These are phyloP conservation scores for Chaetodon auriga DNA, from an alignment of 2,113 vertebrate species.

Conservation along the genomic window DNA sequence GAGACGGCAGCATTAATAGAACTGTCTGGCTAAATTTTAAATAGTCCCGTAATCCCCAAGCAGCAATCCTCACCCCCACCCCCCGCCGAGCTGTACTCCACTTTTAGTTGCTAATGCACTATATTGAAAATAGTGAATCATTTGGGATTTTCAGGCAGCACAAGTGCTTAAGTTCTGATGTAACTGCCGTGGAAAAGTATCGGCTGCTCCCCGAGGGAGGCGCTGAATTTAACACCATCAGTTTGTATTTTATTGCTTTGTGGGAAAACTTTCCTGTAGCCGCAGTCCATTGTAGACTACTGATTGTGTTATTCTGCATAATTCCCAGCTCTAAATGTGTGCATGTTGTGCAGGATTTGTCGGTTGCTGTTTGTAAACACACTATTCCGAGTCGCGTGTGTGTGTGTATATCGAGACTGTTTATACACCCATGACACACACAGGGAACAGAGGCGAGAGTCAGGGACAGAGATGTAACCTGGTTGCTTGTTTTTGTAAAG, in stretches of 20 bases:
- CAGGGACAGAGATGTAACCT: too few relatives aligned
- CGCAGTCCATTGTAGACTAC: not conserved
- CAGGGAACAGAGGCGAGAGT: too few relatives aligned
- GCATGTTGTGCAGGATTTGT: too few relatives aligned
- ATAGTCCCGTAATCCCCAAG: constrained; percentile 49
- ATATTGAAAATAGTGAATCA: constrained; percentile 44
- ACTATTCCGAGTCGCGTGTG: too few relatives aligned
- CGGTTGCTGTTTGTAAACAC: too few relatives aligned
- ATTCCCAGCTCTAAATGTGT: not conserved
- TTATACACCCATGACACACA: too few relatives aligned
- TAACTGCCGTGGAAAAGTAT: constrained; percentile 32
- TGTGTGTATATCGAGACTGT: too few relatives aligned
- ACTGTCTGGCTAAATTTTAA: constrained; percentile 39
- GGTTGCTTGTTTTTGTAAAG: too few relatives aligned
- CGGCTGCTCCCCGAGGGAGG: constrained; percentile 14
- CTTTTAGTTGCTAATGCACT: constrained; percentile 50
- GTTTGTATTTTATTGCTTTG: constrained; percentile 20
- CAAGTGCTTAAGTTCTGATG: constrained; percentile 39
- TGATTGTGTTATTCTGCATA: not conserved
- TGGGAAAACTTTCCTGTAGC: not conserved
- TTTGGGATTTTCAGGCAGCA: constrained; percentile 58
- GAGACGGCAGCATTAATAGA: constrained; percentile 23
- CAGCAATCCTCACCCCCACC: constrained; percentile 25
- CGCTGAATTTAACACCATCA: constrained; percentile 2
- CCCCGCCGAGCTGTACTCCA: constrained; percentile 23